Evolutionary conservation across 2,797 vertebrate genomes (phyloP).

Genomic region (Lateolabrax maculatus): DNA sequence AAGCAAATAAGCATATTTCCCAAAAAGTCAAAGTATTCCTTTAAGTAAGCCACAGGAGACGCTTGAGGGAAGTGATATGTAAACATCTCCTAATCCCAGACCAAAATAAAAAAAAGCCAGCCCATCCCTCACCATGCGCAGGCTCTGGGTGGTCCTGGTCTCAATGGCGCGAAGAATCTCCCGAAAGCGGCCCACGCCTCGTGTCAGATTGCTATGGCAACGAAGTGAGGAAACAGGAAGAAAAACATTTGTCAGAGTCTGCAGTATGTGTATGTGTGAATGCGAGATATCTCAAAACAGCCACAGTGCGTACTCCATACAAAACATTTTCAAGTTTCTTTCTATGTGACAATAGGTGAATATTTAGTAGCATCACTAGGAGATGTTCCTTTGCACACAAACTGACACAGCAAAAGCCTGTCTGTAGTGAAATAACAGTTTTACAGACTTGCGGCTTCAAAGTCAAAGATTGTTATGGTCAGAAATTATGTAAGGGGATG

Average conservation of each 20-base stretch:
- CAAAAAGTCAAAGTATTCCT: neutral
- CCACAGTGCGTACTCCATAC: neutral
- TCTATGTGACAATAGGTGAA: neutral
- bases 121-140: slow-evolving; percentile 92
- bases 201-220: slow-evolving; percentile 92
- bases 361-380: neutral
- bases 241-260: slow-evolving; percentile 12
- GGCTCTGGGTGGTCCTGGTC: slow-evolving; percentile 98
- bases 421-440: too few species aligned
- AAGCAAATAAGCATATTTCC: neutral
- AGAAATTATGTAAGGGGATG: neutral
- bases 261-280: neutral
- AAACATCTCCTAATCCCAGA: neutral
- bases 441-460: neutral
- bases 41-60: neutral
- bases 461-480: too few species aligned
- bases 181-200: slow-evolving; percentile 96
- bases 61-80: neutral
- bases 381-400: slow-evolving; percentile 7
- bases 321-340: neutral
- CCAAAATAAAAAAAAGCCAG: neutral
- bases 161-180: slow-evolving; percentile 97
- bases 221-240: slow-evolving; percentile 19
- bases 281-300: neutral
- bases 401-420: slow-evolving; percentile 5